These are phyloP conservation scores for Venustaconcha ellipsiformis DNA, from an alignment of 1,140 invertebrate species.

Conservation along the genomic window DNA sequence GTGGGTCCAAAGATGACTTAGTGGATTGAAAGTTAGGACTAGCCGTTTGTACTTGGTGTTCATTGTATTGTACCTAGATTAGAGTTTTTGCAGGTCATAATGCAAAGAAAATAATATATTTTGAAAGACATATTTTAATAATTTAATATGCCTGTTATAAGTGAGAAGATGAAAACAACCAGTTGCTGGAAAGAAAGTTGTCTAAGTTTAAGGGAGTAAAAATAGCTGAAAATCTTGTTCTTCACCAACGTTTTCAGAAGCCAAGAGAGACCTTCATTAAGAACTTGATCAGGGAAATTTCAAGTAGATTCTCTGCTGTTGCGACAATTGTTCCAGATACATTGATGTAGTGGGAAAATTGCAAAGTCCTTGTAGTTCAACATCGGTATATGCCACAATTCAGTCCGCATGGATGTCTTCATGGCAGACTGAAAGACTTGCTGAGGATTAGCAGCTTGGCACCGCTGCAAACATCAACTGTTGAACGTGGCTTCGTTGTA, in stretches of 20 bases:
- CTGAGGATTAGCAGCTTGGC: background rate
- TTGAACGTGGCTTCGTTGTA: no score
- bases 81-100: background rate
- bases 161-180: background rate
- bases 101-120: constrained; percentile 4
- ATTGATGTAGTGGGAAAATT: constrained; percentile 10
- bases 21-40: background rate
- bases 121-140: constrained; percentile 4
- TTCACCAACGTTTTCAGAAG: background rate
- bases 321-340: constrained; percentile 7
- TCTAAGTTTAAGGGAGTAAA: constrained; percentile 1
- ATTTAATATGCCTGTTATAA: background rate
- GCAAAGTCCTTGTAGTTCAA: constrained; percentile 9
- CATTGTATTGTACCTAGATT: background rate
- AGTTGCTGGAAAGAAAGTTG: background rate
- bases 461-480: no score
- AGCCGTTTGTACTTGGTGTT: constrained; percentile 5
- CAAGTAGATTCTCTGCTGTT: constrained; percentile 2
- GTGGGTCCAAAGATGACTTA: background rate
- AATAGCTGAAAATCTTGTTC: background rate
- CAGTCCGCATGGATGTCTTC: constrained; percentile 1
- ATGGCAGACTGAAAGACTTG: background rate
- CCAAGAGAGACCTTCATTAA: background rate
- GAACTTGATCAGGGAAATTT: constrained; percentile 7
- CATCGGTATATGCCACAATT: constrained; percentile 12